These are phyloP conservation scores for Seira musarum DNA, from an alignment of 2,888 invertebrate genomes.

Conservation along the genomic window DNA sequence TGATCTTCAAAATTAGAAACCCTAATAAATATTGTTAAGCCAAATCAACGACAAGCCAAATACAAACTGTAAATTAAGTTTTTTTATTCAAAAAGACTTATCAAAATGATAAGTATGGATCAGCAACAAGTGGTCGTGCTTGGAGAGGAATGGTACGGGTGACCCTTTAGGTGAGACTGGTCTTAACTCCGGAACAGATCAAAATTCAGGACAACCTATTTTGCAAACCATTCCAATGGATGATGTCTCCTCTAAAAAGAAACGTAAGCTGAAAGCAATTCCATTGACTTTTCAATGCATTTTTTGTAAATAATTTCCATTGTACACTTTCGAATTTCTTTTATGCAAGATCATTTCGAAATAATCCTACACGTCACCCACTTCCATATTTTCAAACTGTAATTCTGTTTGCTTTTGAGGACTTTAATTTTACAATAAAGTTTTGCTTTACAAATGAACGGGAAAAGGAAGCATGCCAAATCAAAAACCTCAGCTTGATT, in stretches of 20 bases:
- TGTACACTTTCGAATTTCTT: not conserved
- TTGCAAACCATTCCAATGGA: conserved; percentile 56
- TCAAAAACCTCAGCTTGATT: conserved; percentile 35
- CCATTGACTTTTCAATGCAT: not conserved
- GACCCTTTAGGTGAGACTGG: conserved; percentile 29
- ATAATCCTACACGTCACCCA: not conserved
- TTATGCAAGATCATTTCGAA: not conserved
- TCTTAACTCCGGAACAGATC: conserved; percentile 25
- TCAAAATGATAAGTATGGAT: conserved; percentile 59
- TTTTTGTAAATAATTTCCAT: not conserved
- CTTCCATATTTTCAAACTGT: too few species aligned
- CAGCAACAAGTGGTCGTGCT: conserved; percentile 59
- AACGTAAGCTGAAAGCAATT: conserved; percentile 39
- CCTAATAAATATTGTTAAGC: not conserved
- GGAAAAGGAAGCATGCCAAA: conserved; percentile 61
- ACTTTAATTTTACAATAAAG: not conserved
- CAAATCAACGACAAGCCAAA: conserved; percentile 28
- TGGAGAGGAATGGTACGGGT: conserved; percentile 24
- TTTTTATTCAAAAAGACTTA: conserved; percentile 22
- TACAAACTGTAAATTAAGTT: not conserved
- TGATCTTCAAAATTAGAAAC: not conserved
- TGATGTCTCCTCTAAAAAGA: conserved; percentile 43
- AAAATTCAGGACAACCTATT: conserved; percentile 43
- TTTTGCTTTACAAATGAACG: conserved; percentile 47
- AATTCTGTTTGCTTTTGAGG: not conserved